Conservation (phyloP, 2,113 vertebrate species). For the Neodontobutis hainanensis region DNA sequence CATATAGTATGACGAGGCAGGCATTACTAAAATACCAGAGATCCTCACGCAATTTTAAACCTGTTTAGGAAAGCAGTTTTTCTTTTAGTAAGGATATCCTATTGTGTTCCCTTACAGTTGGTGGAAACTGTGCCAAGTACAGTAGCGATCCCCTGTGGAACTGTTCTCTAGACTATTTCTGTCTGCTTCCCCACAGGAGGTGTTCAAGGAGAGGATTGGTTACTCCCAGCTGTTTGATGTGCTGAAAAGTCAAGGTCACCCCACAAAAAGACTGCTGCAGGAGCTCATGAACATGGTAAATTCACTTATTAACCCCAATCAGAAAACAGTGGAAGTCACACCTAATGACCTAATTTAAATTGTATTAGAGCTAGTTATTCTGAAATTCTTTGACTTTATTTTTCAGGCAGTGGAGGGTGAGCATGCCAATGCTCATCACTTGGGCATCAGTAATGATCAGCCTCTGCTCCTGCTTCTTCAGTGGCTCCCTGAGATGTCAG, state of each 20-base stretch:
- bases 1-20: background rate
- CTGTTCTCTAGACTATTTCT: conserved; percentile 59
- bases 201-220: conserved; percentile 96
- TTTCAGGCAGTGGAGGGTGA: conserved; percentile 90
- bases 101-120: background rate
- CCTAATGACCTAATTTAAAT: conserved; percentile 24
- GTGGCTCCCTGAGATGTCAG: conserved; percentile 86
- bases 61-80: conserved; percentile 27
- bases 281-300: conserved; percentile 96
- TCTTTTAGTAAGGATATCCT: background rate
- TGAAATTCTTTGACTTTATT: conserved; percentile 6
- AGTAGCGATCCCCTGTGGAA: conserved; percentile 31
- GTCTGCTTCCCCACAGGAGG: conserved; percentile 82
- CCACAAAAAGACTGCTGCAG: conserved; percentile 89
- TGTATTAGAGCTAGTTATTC: conserved; percentile 7
- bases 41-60: background rate
- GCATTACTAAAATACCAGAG: background rate
- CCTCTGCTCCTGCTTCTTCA: conserved; percentile 88
- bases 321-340: conserved; percentile 7
- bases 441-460: conserved; percentile 89
- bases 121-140: conserved; percentile 55
- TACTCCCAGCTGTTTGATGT: conserved; percentile 93
- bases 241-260: conserved; percentile 90
- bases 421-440: conserved; percentile 75
- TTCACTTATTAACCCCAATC: conserved; percentile 26